phyloP scores from a whole-genome alignment of 2,888 invertebrate species.

The Ditylenchus weischeri region DNA sequence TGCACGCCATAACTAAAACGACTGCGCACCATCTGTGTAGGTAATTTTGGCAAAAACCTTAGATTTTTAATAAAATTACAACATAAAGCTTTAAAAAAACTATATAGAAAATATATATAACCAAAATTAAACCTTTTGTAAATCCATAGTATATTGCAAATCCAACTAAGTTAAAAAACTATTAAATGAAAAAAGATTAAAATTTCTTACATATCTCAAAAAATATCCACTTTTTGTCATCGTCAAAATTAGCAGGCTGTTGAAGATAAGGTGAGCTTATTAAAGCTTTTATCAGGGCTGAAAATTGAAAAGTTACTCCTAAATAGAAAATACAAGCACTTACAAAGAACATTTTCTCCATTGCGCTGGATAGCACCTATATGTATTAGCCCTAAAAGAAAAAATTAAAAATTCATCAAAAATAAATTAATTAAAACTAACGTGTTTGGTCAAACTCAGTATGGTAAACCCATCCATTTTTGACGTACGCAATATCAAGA shows the following conservation, averaged over 20 bases:
- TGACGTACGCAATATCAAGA: conserved; percentile 84
- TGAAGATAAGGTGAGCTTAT: conserved; percentile 57
- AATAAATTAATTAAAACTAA: no score
- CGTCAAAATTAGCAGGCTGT: conserved; percentile 64
- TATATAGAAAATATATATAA: no score
- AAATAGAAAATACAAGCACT: no score
- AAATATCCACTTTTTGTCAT: conserved; percentile 66
- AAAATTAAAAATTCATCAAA: no score
- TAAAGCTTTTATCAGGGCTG: conserved; percentile 36
- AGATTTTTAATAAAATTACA: no score
- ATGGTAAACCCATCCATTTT: conserved; percentile 89
- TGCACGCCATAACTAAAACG: no score
- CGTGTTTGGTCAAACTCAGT: conserved; percentile 75
- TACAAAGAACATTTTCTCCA: conserved; percentile 60
- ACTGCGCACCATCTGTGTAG: no score
- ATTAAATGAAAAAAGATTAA: not conserved
- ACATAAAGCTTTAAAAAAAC: no score
- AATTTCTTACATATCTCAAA: conserved; percentile 61
- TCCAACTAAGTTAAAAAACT: not conserved
- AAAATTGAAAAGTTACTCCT: not conserved
- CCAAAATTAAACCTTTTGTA: conserved; percentile 38
- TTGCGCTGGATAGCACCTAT: conserved; percentile 79
- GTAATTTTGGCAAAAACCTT: no score
- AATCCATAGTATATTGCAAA: conserved; percentile 72
- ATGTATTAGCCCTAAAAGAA: conserved; percentile 65